Base-by-base conservation (phyloP, 2,888 invertebrate species). In the Morpho achilles region DNA sequence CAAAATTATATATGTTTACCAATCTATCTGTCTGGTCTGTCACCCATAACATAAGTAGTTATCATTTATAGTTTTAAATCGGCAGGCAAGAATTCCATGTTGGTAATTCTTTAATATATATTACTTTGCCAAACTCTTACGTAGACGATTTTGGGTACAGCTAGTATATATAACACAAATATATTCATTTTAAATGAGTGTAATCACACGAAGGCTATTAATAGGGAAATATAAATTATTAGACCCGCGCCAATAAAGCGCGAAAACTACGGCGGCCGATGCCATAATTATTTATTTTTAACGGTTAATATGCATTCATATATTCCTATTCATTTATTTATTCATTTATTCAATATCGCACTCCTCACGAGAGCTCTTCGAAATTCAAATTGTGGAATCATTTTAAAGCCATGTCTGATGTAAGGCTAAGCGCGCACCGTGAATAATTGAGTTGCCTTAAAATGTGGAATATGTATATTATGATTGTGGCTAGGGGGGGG, bases 331-430 rank as follows among this genome's bases (percentile, higher is more conserved):
- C 58, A 58, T 54, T 54, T 54, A 54, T 54, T 54, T 54, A 54
- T 54, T 54, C 54, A 54, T 54, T 54, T 54, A 58, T 58, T 62
- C 62, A 62, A 59, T 62, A 62, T 62, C 53, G 62, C 53, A 52
- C 59, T 62, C 61, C 44, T 56, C 50, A 56, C 61, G 61, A 61
- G 52, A 58, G 63, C 61, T 58, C 56, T 61, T 63, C 59, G 55
- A 62, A 53, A 58, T 56, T 60, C 58, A 61, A 65, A 66, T 65
- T 60, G 63, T 61, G 59, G 58, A 59, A 63, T 63, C 63, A 59
- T 61, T 60, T 63, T 61, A 53, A 56, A 59, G 46, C 53, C 53
- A 58, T 56, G 61, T 50, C 56, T 52, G 58, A 41, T 54, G 16
- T 60, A 67, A 54, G 32, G 54, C 41, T 54, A n/a, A 32, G 54